Conservation (phyloP, 2,888 invertebrate genomes). For the Cryptocephalus primarius region DNA sequence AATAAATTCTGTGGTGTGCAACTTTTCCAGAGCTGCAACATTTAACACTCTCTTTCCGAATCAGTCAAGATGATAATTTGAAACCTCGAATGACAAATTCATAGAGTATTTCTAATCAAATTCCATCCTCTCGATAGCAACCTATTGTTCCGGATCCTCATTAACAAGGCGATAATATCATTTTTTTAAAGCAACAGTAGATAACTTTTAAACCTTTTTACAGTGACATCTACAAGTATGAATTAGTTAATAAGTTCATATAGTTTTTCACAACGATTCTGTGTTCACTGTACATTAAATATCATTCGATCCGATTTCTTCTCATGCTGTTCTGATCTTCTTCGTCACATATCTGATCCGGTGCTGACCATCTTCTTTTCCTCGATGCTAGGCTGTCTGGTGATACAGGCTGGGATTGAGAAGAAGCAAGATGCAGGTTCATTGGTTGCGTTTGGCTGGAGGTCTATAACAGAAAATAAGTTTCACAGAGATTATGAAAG, state of each 20-base stretch:
- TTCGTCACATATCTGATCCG: conserved; percentile 39
- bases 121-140: background rate
- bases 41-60: no score
- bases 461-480: background rate
- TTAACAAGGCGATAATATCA: conserved; percentile 15
- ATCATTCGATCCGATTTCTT: conserved; percentile 15
- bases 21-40: no score
- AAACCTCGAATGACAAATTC: no score
- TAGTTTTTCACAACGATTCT: conserved; percentile 12
- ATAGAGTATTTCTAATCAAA: no score
- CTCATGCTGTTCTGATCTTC: conserved; percentile 21
- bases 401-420: conserved; percentile 14
- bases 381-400: conserved; percentile 20
- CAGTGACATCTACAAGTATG: conserved; percentile 13
- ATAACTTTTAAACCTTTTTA: conserved; percentile 12
- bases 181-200: conserved; percentile 14
- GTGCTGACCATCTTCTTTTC: conserved; percentile 41
- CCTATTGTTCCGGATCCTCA: conserved; percentile 3
- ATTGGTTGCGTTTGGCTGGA: conserved; percentile 18
- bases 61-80: no score
- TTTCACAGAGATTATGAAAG: no score
- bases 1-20: no score
- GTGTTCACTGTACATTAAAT: conserved; percentile 11
- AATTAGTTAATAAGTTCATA: conserved; percentile 13
- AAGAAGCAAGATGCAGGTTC: conserved; percentile 18